phyloP scores from a whole-genome alignment of 2,113 vertebrate species.

The Porphyrio hochstetteri region DNA sequence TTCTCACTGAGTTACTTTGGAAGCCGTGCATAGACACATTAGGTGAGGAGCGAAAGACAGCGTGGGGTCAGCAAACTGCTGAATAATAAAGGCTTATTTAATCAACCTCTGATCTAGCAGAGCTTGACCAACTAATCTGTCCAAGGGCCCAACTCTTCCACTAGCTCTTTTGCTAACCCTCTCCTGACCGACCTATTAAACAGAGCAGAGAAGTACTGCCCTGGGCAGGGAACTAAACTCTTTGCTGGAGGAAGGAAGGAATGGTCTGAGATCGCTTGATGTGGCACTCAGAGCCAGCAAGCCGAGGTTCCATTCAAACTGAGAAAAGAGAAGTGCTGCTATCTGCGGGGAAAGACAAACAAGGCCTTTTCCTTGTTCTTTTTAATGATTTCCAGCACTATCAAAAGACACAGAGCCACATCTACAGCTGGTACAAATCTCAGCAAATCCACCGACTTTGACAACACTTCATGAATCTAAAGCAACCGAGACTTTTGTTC shows the following conservation, averaged over 20 bases:
- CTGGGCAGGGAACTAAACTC: background rate
- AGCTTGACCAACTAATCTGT: background rate
- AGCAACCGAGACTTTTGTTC: background rate
- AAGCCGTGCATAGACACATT: background rate
- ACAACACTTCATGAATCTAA: background rate
- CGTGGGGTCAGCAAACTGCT: background rate
- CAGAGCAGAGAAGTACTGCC: background rate
- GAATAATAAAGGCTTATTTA: background rate
- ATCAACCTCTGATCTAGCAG: background rate
- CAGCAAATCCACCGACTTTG: background rate
- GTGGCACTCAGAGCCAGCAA: background rate
- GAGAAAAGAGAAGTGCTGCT: background rate
- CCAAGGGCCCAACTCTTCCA: background rate
- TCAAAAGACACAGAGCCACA: background rate
- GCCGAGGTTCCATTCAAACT: background rate
- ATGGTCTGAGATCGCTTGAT: background rate
- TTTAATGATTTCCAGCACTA: conserved; percentile 17
- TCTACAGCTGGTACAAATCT: background rate
- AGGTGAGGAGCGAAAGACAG: background rate
- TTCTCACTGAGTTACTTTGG: background rate
- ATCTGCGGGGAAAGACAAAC: background rate
- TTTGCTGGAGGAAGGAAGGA: background rate
- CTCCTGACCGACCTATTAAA: conserved; percentile 21
- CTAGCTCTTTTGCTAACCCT: background rate
- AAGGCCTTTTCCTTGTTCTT: background rate